Percentiles rank a stretch among this genome's conserved stretches.
Conservation (phyloP, 2,113 vertebrate genomes). For the Rhinopomastus cyanomelas region DNA sequence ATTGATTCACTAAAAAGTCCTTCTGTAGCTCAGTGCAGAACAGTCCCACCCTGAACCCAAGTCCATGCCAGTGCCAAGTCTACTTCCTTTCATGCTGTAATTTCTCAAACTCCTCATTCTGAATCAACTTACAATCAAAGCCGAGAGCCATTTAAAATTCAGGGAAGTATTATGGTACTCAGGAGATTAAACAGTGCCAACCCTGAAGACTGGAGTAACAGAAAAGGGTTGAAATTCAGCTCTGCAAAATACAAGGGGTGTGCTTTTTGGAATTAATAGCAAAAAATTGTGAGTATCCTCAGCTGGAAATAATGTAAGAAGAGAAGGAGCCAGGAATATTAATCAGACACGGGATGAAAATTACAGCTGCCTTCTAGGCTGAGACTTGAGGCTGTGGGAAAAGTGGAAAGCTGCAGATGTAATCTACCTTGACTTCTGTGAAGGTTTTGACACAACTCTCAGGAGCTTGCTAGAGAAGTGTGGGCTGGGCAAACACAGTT, state of each 20-base stretch:
- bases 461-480: background rate
- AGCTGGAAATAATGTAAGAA: constrained; percentile 28
- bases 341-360: constrained; percentile 50
- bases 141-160: constrained; percentile 41
- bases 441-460: background rate
- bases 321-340: constrained; percentile 46
- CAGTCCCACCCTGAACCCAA: constrained; percentile 43
- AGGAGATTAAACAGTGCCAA: constrained; percentile 25
- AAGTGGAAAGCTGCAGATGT: background rate
- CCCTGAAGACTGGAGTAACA: constrained; percentile 19
- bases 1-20: constrained; percentile 9
- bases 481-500: background rate
- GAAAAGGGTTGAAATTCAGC: constrained; percentile 16
- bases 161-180: constrained; percentile 15
- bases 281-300: constrained; percentile 37
- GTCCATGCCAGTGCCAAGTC: constrained; percentile 38
- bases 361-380: constrained; percentile 30
- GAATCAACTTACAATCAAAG: constrained; percentile 52
- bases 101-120: constrained; percentile 39
- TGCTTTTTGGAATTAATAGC: constrained; percentile 44
- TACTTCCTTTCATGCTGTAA: constrained; percentile 51
- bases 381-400: constrained; percentile 10
- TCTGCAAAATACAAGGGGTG: constrained; percentile 20
- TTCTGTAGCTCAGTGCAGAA: constrained; percentile 17
- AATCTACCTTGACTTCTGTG: background rate